These are phyloP conservation scores for Carduelis carduelis DNA, from an alignment of 2,797 vertebrate genomes.

Conservation along the genomic window DNA sequence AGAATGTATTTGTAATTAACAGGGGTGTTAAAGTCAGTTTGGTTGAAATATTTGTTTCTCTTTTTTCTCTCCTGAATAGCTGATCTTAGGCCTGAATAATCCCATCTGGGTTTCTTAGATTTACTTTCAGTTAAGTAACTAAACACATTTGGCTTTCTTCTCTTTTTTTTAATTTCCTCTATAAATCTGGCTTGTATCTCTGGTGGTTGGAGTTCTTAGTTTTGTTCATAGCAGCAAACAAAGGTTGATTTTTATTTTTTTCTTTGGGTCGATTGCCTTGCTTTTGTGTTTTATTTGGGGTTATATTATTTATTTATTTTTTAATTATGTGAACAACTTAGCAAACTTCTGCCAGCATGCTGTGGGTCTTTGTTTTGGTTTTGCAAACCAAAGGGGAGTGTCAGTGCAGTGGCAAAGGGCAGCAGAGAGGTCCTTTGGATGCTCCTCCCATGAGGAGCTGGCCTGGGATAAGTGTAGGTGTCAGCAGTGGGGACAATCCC, in stretches of 20 bases:
- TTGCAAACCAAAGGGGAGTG: background rate
- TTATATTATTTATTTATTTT: background rate
- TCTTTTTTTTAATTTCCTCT: background rate
- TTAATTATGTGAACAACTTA: background rate
- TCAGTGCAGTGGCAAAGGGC: background rate
- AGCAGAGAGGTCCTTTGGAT: background rate
- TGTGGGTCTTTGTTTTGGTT: background rate
- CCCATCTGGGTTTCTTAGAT: background rate
- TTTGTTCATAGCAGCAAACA: background rate
- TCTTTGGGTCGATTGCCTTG: background rate
- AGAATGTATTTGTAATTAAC: slow-evolving; percentile 2
- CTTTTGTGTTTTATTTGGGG: background rate
- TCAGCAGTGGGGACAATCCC: background rate
- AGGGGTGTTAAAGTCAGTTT: background rate
- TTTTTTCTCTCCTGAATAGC: background rate
- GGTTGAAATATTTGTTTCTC: background rate
- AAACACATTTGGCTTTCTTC: background rate
- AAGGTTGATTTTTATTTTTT: background rate
- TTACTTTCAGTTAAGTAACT: background rate
- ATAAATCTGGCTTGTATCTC: background rate
- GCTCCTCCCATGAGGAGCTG: background rate
- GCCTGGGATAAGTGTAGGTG: background rate
- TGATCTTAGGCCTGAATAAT: background rate
- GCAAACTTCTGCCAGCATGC: background rate
- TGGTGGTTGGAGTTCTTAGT: background rate